These are phyloP conservation scores for Anthonomus grandis DNA, from an alignment of 1,140 invertebrate genomes.

Conservation along the genomic window DNA sequence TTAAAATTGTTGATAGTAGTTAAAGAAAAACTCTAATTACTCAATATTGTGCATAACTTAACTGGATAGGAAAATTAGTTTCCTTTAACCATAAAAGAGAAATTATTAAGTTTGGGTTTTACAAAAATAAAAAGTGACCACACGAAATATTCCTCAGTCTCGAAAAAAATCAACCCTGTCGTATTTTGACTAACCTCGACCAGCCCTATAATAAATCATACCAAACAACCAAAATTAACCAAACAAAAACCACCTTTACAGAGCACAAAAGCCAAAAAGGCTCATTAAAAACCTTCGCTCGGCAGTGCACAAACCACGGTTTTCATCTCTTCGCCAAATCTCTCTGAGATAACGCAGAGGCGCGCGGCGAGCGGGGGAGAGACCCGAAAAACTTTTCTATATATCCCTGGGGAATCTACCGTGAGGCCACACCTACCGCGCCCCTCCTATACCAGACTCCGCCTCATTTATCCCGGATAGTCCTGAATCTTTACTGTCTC, in stretches of 20 bases:
- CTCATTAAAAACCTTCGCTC: slow-evolving; percentile 27
- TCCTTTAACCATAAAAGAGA: no score
- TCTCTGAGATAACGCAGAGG: slow-evolving; percentile 20
- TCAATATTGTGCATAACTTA: no score
- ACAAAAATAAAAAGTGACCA: no score
- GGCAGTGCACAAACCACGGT: slow-evolving; percentile 13
- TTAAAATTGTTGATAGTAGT: no score
- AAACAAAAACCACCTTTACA: slow-evolving; percentile 28
- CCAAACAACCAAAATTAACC: slow-evolving; percentile 25
- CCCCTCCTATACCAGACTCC: slow-evolving; percentile 25
- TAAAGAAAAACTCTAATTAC: no score
- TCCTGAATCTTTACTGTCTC: slow-evolving; percentile 29
- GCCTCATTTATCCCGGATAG: slow-evolving; percentile 26
- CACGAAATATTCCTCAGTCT: no score
- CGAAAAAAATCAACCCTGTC: no score
- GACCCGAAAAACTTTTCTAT: slow-evolving; percentile 2
- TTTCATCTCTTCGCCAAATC: slow-evolving; percentile 21
- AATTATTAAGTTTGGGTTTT: no score
- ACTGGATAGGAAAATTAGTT: no score
- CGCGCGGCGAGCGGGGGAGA: slow-evolving; percentile 2
- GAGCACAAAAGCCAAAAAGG: slow-evolving; percentile 21
- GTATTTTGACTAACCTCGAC: no score
- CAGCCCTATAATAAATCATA: slow-evolving; percentile 17
- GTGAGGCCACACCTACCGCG: slow-evolving; percentile 14
- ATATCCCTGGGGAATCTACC: slow-evolving; percentile 26